A percentile compares a stretch with the other conserved stretches of the same genome.
phyloP scores from a whole-genome alignment of 2,797 vertebrate species.

The Melanotaenia parkinsoni region DNA sequence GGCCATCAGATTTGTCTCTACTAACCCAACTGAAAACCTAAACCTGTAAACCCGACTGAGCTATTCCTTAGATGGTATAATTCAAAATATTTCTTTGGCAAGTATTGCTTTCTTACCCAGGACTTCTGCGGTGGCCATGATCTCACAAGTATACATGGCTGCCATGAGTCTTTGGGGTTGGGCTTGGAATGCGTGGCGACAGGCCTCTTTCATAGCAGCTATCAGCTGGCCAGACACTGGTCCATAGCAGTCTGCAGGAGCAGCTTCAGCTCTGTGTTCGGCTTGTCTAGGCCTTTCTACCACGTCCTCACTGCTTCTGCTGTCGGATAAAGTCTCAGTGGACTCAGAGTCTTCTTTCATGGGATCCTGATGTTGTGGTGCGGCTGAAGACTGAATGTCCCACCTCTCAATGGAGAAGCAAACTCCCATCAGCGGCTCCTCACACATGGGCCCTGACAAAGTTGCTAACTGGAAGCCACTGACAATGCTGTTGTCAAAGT shows the following conservation, averaged over 20 bases:
- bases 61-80: too few relatives aligned
- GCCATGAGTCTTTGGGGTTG: conserved; percentile 96
- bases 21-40: too few relatives aligned
- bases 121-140: conserved; percentile 95
- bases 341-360: conserved; percentile 12
- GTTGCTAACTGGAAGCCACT: conserved; percentile 96
- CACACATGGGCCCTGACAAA: conserved; percentile 94
- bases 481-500: conserved; percentile 93
- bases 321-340: conserved; percentile 12
- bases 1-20: too few relatives aligned
- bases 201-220: conserved; percentile 94
- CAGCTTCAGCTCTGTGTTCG: conserved; percentile 68
- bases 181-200: conserved; percentile 90
- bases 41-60: too few relatives aligned
- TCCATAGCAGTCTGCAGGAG: conserved; percentile 86
- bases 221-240: conserved; percentile 96
- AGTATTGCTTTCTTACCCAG: conserved; percentile 83
- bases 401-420: conserved; percentile 92
- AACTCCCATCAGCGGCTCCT: conserved; percentile 97
- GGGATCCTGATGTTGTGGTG: conserved; percentile 57
- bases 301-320: background rate
- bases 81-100: too few relatives aligned
- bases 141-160: conserved; percentile 98
- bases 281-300: conserved; percentile 31
- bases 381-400: conserved; percentile 80